Base-by-base conservation (phyloP, 2,888 invertebrate genomes). In the Buathra laborator region DNA sequence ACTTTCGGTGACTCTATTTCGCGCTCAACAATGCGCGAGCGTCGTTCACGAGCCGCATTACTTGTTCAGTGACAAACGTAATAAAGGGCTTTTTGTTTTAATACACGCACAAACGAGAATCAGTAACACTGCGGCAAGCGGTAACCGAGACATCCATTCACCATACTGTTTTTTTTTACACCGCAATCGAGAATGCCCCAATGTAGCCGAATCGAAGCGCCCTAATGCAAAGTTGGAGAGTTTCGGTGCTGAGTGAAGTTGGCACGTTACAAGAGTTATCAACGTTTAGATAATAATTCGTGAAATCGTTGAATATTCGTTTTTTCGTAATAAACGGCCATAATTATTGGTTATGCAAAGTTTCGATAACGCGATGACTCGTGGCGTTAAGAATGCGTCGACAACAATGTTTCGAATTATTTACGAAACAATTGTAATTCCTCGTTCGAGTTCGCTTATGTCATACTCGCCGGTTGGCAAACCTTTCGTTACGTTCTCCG, bases 91-190 rank as follows among this genome's bases (percentile, higher is more conserved):
- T 44, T 67, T 46, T 46, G 19, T n/a, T 24, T 12, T 1, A 12
- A 14, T 10, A 14, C 44, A n/a, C 19, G 72, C 44, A 10, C 59
- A 56, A 43, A 29, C 59, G 37, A 74, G 37, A 37, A 7, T 37
- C 46, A 16, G 46, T 62, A 70, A 75, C 9, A 75, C 24, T 64
- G 53, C 46, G 56, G 51, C 32, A 70, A 64, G 56, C 19, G 12
- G 51, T 44, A 44, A 16, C n/a, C 43, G 51, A 37, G 32, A 16
- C 48, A 79, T 64, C 64, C 70, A 70, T 64, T 75, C 83, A 79
- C 68, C 79, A 75, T 74, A 79, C 71, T 83, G 53, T 79, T 68
- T 75, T 68, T 46, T 43, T 66, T 66, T 66, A 16, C 56, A 64
- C 19, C 48, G 29, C 59, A 19, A 56, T 53, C 48, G 66, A 66